Conservation (phyloP, 1,140 invertebrate species). For the Drosophila dunni region DNA sequence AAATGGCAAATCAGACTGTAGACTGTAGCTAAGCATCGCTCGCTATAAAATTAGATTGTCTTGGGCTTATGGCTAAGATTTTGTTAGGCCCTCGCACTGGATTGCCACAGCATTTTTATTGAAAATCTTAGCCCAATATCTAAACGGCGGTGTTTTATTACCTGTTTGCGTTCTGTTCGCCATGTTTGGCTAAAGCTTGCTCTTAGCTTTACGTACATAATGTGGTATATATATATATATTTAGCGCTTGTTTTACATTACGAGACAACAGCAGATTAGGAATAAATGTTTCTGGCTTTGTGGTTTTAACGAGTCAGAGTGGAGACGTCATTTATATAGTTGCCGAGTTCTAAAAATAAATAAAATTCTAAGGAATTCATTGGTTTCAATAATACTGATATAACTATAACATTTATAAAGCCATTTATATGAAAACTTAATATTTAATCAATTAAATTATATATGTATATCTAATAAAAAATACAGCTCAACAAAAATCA, state of each 20-base stretch:
- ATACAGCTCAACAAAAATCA: too few relatives aligned
- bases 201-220: slow-evolving; percentile 5
- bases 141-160: slow-evolving; percentile 79
- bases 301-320: not conserved
- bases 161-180: slow-evolving; percentile 51
- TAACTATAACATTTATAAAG: too few relatives aligned
- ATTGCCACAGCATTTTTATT: slow-evolving; percentile 70
- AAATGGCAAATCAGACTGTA: slow-evolving; percentile 43
- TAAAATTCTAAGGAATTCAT: too few relatives aligned
- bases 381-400: too few relatives aligned
- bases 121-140: slow-evolving; percentile 79
- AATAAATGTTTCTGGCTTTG: slow-evolving; percentile 12
- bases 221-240: slow-evolving; percentile 40
- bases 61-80: slow-evolving; percentile 72
- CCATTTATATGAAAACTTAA: too few relatives aligned
- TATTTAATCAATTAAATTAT: too few relatives aligned
- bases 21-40: slow-evolving; percentile 20
- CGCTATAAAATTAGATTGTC: slow-evolving; percentile 80
- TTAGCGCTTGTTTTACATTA: slow-evolving; percentile 61
- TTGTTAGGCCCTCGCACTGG: slow-evolving; percentile 41
- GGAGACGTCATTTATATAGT: not conserved
- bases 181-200: slow-evolving; percentile 1
- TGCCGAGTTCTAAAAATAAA: not conserved
- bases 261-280: slow-evolving; percentile 10
- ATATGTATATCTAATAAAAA: too few relatives aligned